Conservation (phyloP, 2,888 invertebrate genomes). For the Agrochola macilenta region DNA sequence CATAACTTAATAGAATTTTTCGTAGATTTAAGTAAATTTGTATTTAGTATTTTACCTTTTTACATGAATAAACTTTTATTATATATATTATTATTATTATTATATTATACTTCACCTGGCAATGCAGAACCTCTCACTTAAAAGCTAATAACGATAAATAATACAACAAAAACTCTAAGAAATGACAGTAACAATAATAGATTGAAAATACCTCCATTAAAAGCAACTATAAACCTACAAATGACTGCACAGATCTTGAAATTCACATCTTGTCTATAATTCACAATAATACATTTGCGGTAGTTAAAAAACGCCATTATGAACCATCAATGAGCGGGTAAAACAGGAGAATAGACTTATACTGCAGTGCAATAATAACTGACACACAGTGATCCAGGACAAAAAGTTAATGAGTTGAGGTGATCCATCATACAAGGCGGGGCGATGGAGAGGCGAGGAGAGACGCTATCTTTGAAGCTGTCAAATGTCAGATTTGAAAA, state of each 20-base stretch:
- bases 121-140: background rate
- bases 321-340: constrained; percentile 56
- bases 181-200: constrained; percentile 20
- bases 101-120: background rate
- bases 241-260: constrained; percentile 42
- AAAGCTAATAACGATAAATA: background rate
- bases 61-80: too few species aligned
- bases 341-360: constrained; percentile 57
- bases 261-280: constrained; percentile 45
- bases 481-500: background rate
- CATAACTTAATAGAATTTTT: too few species aligned
- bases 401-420: constrained; percentile 67
- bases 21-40: too few species aligned
- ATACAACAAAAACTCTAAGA: background rate
- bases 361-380: constrained; percentile 62
- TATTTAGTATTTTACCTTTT: too few species aligned
- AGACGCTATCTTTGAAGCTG: background rate
- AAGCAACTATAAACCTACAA: constrained; percentile 26
- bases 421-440: constrained; percentile 29
- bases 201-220: constrained; percentile 20
- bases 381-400: constrained; percentile 56
- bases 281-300: constrained; percentile 58
- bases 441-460: constrained; percentile 22
- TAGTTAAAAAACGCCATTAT: constrained; percentile 62
- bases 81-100: too few species aligned